These are phyloP conservation scores for Dallia pectoralis DNA, from an alignment of 2,797 vertebrate species.

Conservation along the genomic window DNA sequence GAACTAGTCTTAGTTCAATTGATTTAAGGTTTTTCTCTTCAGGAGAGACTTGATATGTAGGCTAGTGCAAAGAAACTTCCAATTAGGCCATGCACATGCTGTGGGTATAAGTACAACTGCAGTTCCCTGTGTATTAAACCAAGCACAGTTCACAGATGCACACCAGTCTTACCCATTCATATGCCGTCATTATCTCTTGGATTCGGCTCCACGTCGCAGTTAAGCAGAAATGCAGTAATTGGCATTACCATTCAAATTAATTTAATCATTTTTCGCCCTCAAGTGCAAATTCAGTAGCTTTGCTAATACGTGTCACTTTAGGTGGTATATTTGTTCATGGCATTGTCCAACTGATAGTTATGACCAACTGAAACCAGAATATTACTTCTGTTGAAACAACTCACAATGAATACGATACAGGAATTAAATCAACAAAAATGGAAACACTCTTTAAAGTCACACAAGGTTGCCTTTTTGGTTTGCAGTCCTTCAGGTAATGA, in stretches of 20 bases:
- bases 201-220: slow-evolving; percentile 70
- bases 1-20: background rate
- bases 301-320: slow-evolving; percentile 10
- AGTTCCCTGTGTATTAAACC: slow-evolving; percentile 2
- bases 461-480: background rate
- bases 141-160: slow-evolving; percentile 11
- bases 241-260: slow-evolving; percentile 45
- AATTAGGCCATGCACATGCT: background rate
- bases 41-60: background rate
- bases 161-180: slow-evolving; percentile 6
- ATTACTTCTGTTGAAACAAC: background rate
- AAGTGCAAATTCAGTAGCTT: slow-evolving; percentile 39
- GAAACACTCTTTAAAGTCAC: background rate
- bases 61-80: background rate
- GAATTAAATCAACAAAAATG: background rate
- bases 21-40: too few species aligned
- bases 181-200: slow-evolving; percentile 60
- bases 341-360: background rate
- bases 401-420: background rate
- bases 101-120: background rate
- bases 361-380: background rate
- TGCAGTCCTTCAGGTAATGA: too few species aligned
- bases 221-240: slow-evolving; percentile 73
- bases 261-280: slow-evolving; percentile 40
- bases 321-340: background rate